Evolutionary conservation across 2,888 invertebrate genomes (phyloP), one percentile per base, ranked within the genome.

Genomic region (Electrophaes corylata): DNA sequence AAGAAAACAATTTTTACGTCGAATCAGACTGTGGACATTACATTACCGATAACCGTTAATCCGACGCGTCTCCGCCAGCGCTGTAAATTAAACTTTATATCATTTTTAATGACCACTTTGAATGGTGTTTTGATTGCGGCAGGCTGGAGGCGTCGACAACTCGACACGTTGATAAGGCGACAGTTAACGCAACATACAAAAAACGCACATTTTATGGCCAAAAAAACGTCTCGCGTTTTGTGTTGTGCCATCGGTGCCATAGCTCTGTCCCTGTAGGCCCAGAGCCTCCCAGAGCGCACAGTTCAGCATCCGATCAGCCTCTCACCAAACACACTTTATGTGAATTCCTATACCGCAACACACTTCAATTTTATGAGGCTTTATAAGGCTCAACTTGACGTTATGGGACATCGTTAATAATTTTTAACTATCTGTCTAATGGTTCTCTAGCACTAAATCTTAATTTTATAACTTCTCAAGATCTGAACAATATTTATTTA

Each of bases 81-180:
- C 74, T 85, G 86, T 91, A 91, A 91, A 91, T 91, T 90, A 85
- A 89, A 90, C 76, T 91, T 91, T 91, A 91, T 91, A 88, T 88
- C 87, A 89, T 87, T 90, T 91, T 91, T 91, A 91, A 91, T 87
- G 89, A 83, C 81, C 81, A 71, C 75, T 71, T 79, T 84, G 85
- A 89, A 91, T 90, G 88, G 88, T 89, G 89, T 90, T 91, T 91
- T 91, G 91, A 91, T 91, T 90, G 88, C 89, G 81, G 85, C 76
- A 73, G 87, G 84, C 86, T 87, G 88, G 87, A 91, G 91, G 91
- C 91, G 91, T 91, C 91, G 91, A 91, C 91, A 91, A 88, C 85
- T 89, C 89, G 81, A 88, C 91, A 89, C 86, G 87, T 79, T 79
- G 91, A 91, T 91, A 91, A 91, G 83, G 79, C 76, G 86, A 88